Percentiles rank a stretch among this genome's conserved stretches.
These are phyloP conservation scores for Chaunax sp. DNA, from an alignment of 2,797 vertebrate genomes.

Conservation along the genomic window DNA sequence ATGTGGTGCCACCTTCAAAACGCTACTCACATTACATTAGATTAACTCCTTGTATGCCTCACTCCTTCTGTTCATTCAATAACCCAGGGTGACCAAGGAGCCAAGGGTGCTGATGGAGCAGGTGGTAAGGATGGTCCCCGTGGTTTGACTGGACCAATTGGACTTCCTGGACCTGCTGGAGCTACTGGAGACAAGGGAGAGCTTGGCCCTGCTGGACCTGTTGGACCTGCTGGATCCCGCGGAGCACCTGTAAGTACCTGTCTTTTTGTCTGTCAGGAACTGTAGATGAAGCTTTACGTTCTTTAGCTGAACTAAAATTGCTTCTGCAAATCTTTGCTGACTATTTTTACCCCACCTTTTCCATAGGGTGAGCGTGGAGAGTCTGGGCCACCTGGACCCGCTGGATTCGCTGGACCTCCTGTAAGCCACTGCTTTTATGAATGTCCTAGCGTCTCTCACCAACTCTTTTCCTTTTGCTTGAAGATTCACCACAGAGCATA, in stretches of 20 bases:
- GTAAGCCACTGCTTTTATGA: constrained; percentile 79
- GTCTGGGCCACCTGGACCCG: constrained; percentile 92
- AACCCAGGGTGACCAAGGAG: constrained; percentile 91
- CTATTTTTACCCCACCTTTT: neutral
- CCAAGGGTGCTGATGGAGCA: constrained; percentile 91
- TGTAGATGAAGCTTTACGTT: neutral
- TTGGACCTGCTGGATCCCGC: constrained; percentile 90
- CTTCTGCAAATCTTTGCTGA: constrained; percentile 17
- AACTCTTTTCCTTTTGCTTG: neutral
- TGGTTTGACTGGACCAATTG: constrained; percentile 96
- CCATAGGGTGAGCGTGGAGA: constrained; percentile 95
- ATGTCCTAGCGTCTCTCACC: neutral
- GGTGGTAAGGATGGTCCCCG: constrained; percentile 93
- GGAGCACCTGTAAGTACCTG: constrained; percentile 90
- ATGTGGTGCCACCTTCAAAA: neutral
- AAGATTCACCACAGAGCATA: neutral
- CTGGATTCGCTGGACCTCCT: constrained; percentile 97
- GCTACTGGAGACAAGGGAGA: constrained; percentile 97
- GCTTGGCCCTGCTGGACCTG: constrained; percentile 88
- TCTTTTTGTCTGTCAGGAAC: neutral
- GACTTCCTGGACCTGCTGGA: constrained; percentile 94
- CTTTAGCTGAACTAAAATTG: neutral
- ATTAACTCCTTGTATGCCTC: neutral
- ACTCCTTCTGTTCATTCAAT: constrained; percentile 15
- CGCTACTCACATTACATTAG: neutral